Base-by-base conservation (phyloP, 2,113 vertebrate genomes). In the Pachypanchax playfairii region DNA sequence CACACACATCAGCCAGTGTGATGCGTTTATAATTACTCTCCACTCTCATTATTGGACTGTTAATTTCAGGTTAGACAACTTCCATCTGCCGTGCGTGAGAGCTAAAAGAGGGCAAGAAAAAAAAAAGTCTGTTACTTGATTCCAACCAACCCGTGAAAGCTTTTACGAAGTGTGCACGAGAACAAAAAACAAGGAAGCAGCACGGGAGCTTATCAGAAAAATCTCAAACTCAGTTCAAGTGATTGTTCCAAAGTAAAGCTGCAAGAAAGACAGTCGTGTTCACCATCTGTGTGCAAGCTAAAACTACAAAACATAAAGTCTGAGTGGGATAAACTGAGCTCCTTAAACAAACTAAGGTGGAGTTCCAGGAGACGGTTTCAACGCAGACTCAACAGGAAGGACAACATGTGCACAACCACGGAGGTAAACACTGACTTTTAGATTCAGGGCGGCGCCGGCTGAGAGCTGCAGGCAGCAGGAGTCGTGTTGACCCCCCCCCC, bases 341-440 rank as follows among this genome's bases (percentile, higher is more conserved):
- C 51, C 75, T 84, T 86, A 63, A 80, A 80, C 74, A 88, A 90
- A 89, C 85, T 79, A 76, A 81, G 86, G 88, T 59, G 80, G 73
- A 70, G 83, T 61, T 72, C 38, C 21, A 66, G 53, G 54, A 57
- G 66, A 43, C 20, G 0, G 33, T 70, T 64, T 77, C 42, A 73
- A 46, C 47, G 71, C 69, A 47, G 25, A 13, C 18, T 65, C 24
- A 21, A 21, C 60, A 24, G 38, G 6, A 68, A 63, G 29, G 56
- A 76, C 60, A 60, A 4, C 50, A 29, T 48, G 26, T 61, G 20
- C 65, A 62, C 22, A 64, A 25, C 25, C 65, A 80, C 39, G 35
- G 59, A 72, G 65, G 60, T 42, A 59, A 74, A 73, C 60, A 36
- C 50, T 70, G 65, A 49, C 79, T 60, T 21, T 39, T 4, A 70